Evolutionary conservation across 1,140 invertebrate species (phyloP), one percentile per base, ranked within the genome.

Genomic region (Trichogramma pretiosum): DNA sequence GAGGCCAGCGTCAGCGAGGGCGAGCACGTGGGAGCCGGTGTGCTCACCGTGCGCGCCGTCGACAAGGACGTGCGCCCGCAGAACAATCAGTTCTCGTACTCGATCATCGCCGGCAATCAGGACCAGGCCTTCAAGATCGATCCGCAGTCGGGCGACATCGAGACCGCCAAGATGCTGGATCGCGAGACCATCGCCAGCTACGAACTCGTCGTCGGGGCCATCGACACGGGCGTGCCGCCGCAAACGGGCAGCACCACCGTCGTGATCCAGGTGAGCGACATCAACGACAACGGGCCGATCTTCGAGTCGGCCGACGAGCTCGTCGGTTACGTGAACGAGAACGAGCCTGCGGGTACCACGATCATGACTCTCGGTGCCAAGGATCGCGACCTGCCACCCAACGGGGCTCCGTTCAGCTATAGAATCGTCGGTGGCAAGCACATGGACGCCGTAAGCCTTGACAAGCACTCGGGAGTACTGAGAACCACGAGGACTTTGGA

Each of bases 41-140:
- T 96, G 0, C 68, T 84, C 3, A 79, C 80, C 16, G 90, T 97
- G 0, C 81, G 84, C 61, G 93, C 93, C 1, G 69, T 87, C 1
- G 93, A 97, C 62, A 92, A 91, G 69, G 93, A 97, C 67, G 87
- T 93, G 0, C 75, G 86, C 3, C 83, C 85, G 11, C 85, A 89
- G 61, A 94, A 96, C 62, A 92, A 92, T 69, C 85, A 91, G 55
- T 96, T 96, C 61, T 85, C 81, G 19, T 96, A 92, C 62, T 89
- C 86, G 0, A 93, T 96, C 24, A 82, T 93, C 19, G 79, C 78
- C 35, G 91, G 91, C 3, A 93, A 93, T 62, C 65, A 74, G 1
- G 83, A 83, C 24, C 83, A 88, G 63, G 78, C 81, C 26, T 97
- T 97, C 63, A 88, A 85, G 61, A 82, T 96, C n/a, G 87, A 94